Evolutionary conservation across 2,113 vertebrate genomes (phyloP), one percentile per base, ranked within the genome.

Genomic region (Ptilonorhynchus violaceus): DNA sequence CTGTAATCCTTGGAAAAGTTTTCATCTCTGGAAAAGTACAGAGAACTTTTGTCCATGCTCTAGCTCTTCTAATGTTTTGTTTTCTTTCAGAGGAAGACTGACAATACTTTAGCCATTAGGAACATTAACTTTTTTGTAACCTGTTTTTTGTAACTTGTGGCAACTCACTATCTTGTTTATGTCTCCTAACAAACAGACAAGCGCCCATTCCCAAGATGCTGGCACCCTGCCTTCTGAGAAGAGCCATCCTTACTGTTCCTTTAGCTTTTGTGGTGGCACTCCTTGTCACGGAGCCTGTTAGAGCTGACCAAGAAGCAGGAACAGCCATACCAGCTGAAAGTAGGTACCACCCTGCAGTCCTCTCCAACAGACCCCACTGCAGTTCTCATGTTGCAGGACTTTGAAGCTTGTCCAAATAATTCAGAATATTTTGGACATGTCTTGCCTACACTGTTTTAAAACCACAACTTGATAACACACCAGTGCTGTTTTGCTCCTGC

Each of bases 251-350:
- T 77, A 55, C 93, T 60, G 85, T 97, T 89, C 91, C 98, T 94
- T 87, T 99, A 23, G 78, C 99, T 11, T 67, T 98, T 59, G 84
- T 97, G 88, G 50, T 97, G 23, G 98, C 98, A 88, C 93, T 98
- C 7, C 82, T 98, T 25, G 96, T 97, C 62, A 19, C 83, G 9
- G 97, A 97, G 58, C 97, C 97, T 23, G 89, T 92, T 18, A 93
- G 95, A 72, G 98, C 98, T 50, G 98, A 98, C 37, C 98, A 98
- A 85, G 98, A 98, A 88, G 88, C 98, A 0, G 99, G 99, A 92
- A 99, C 99, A 33, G 98, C 99, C 79, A 99, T 99, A 68, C 99
- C 99, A 78, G 98, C 99, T n/a, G 99, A 99, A 97, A 99, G 99
- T 99, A 98, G 1, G 99, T 98, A 92, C 62, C 50, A 79, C 35